Evolutionary conservation across 2,797 vertebrate species (phyloP).

Genomic region (Onychomys torridus): DNA sequence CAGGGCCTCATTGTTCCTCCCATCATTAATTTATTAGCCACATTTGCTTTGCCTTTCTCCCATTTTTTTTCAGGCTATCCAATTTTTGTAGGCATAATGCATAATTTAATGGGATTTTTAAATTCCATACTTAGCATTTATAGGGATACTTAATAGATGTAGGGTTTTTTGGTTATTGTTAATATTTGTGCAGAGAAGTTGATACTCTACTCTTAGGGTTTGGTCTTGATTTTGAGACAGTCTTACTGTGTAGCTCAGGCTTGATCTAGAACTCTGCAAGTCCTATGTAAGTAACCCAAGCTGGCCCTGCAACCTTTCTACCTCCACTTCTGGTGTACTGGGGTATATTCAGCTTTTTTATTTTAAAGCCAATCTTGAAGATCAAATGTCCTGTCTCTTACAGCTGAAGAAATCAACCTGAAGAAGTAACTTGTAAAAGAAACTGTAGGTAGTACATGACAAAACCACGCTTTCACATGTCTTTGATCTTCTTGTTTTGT

Average conservation of each 20-base stretch:
- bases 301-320: neutral
- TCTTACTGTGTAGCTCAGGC: neutral
- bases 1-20: neutral
- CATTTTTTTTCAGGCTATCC: slow-evolving; percentile 41
- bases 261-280: neutral
- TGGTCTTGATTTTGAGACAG: neutral
- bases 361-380: slow-evolving; percentile 25
- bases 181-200: neutral
- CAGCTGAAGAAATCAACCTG: slow-evolving; percentile 17
- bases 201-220: neutral
- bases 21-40: slow-evolving; percentile 11
- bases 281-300: neutral
- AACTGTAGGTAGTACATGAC: neutral
- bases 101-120: slow-evolving; percentile 20
- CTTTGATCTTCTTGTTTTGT: neutral
- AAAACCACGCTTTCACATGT: slow-evolving; percentile 16
- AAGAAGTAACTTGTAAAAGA: slow-evolving; percentile 21
- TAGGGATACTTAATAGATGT: neutral
- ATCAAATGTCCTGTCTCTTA: neutral
- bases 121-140: slow-evolving; percentile 21
- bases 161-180: neutral
- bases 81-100: neutral
- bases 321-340: neutral
- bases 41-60: slow-evolving; percentile 46
- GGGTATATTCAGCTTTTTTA: slow-evolving; percentile 1